Evolutionary conservation across 2,888 invertebrate species (phyloP).

Genomic region (Petrolisthes cinctipes): DNA sequence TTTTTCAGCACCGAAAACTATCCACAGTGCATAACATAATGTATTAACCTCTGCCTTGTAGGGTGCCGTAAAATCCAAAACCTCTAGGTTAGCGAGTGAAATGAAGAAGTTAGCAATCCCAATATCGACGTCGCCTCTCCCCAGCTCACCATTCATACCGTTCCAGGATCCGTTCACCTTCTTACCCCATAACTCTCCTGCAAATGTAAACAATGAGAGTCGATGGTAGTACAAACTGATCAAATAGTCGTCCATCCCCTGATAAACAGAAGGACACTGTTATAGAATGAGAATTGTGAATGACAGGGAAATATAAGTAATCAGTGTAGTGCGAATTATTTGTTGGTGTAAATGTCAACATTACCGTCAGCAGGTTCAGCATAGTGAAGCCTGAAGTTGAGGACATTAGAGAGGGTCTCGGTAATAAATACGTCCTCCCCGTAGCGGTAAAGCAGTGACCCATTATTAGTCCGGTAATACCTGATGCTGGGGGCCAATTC

Average conservation of each 20-base stretch:
- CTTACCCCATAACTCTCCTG: not conserved
- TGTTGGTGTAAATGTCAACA: not conserved
- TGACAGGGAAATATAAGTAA: not conserved
- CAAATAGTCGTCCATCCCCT: no score
- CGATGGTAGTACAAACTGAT: no score
- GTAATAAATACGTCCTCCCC: constrained; percentile 35
- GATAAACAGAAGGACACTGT: no score
- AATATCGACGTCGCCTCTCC: not conserved
- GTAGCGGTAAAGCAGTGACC: constrained; percentile 6
- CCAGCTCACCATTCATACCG: not conserved
- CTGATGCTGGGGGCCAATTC: constrained; percentile 46
- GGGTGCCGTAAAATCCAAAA: constrained; percentile 5
- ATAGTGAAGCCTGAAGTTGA: constrained; percentile 32
- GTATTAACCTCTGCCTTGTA: not conserved
- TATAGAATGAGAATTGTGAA: not conserved
- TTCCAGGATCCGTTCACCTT: constrained; percentile 6
- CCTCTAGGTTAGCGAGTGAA: not conserved
- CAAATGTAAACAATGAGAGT: no score
- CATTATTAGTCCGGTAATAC: constrained; percentile 8
- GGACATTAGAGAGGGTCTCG: constrained; percentile 15
- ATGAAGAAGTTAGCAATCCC: not conserved
- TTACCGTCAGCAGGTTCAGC: constrained; percentile 44
- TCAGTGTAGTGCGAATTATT: not conserved
- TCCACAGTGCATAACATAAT: not conserved
- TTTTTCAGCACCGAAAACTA: no score